These are phyloP conservation scores for Halictus rubicundus DNA, from an alignment of 1,140 invertebrate species.

Conservation along the genomic window DNA sequence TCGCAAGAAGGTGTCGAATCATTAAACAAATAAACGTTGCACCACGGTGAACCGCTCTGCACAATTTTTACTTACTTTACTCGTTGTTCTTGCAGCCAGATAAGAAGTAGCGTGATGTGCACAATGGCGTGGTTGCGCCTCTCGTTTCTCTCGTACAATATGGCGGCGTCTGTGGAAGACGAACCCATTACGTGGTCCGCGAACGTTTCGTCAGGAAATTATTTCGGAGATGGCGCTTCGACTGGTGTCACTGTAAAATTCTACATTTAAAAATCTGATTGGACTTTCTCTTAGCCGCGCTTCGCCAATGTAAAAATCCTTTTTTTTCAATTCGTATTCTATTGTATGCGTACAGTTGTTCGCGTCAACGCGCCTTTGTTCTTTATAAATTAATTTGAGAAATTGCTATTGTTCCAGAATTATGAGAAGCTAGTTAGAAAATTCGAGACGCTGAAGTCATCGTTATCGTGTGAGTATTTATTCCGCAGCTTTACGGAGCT, in stretches of 20 bases:
- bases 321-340: not conserved
- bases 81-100: not conserved
- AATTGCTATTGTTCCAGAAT: not conserved
- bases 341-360: not conserved
- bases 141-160: conserved; percentile 51
- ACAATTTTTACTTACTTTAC: conserved; percentile 10
- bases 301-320: not conserved
- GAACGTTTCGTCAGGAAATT: conserved; percentile 12
- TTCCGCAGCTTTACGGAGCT: too few relatives aligned
- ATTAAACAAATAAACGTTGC: not conserved
- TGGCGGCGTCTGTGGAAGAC: conserved; percentile 49
- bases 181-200: conserved; percentile 45
- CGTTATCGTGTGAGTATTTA: too few relatives aligned
- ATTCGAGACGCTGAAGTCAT: too few relatives aligned
- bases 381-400: not conserved
- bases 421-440: too few relatives aligned
- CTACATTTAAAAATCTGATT: not conserved
- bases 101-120: conserved; percentile 14
- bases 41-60: too few relatives aligned
- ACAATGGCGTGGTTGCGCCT: conserved; percentile 57
- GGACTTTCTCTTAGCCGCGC: not conserved
- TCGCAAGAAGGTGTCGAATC: not conserved
- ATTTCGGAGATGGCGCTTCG: conserved; percentile 35
- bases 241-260: not conserved
- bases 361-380: not conserved